These are phyloP conservation scores for Pleuronectes platessa DNA, from an alignment of 2,113 vertebrate genomes.

Conservation along the genomic window DNA sequence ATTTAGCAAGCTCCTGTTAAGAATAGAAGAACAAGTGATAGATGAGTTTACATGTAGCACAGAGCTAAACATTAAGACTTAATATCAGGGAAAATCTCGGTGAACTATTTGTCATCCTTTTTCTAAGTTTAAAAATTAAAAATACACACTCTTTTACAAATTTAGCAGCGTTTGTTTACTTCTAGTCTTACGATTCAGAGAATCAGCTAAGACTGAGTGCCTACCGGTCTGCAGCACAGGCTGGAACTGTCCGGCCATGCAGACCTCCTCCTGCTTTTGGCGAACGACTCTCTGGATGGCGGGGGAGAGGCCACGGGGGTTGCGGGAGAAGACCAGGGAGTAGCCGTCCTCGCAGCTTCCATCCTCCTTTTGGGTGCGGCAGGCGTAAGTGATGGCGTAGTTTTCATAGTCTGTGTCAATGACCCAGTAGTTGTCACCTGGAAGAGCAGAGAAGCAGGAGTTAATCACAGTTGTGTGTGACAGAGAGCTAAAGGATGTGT, in stretches of 20 bases:
- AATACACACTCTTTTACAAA: no score
- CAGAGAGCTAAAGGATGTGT: neutral
- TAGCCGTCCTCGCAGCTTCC: slow-evolving; percentile 91
- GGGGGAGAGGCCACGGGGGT: slow-evolving; percentile 87
- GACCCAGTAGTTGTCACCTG: slow-evolving; percentile 93
- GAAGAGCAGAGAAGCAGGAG: neutral
- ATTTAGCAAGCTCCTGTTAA: slow-evolving; percentile 74
- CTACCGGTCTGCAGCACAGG: slow-evolving; percentile 87
- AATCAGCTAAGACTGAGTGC: neutral
- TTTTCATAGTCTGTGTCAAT: slow-evolving; percentile 94
- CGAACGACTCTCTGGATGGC: slow-evolving; percentile 88
- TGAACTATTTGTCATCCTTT: no score
- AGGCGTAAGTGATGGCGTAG: slow-evolving; percentile 93
- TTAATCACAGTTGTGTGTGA: neutral
- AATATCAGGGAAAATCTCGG: neutral
- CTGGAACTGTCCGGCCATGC: slow-evolving; percentile 90
- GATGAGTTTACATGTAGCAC: neutral
- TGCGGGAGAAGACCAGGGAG: slow-evolving; percentile 90
- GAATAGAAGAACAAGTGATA: slow-evolving; percentile 2
- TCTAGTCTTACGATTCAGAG: neutral
- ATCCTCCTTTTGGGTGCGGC: slow-evolving; percentile 88
- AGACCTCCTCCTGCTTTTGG: slow-evolving; percentile 91
- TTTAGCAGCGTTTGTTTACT: no score
- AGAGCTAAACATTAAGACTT: neutral
- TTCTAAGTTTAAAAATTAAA: no score